Conservation (phyloP, 2,113 vertebrate genomes). For the Empidonax alnorum region DNA sequence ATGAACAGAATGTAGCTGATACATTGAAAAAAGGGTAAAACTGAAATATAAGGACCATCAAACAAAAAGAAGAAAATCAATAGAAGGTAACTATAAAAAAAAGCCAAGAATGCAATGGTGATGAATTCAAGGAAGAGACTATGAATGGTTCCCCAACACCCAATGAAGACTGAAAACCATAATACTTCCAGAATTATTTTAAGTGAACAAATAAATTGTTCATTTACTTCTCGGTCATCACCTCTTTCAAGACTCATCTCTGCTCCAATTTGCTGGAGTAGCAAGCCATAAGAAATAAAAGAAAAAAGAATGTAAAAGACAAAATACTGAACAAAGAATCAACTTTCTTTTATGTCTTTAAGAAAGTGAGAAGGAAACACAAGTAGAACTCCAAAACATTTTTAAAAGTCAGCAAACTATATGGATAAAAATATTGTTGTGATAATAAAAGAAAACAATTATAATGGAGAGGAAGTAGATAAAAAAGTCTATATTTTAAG, state of each 20-base stretch:
- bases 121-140: background rate
- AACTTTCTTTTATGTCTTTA: background rate
- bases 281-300: background rate
- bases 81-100: background rate
- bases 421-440: background rate
- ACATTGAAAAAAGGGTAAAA: background rate
- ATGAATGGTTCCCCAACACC: background rate
- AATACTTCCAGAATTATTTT: background rate
- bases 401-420: background rate
- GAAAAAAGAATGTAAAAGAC: accelerated
- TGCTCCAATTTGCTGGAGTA: background rate
- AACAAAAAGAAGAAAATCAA: background rate
- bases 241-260: background rate
- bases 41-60: background rate
- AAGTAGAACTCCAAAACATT: background rate
- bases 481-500: background rate
- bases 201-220: background rate
- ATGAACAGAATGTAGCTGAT: background rate
- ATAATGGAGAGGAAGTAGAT: background rate
- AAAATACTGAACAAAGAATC: background rate
- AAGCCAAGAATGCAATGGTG: background rate
- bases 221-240: background rate
- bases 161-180: accelerated
- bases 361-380: background rate
- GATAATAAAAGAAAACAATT: background rate